phyloP scores from a whole-genome alignment of 2,888 invertebrate genomes.

The Polyploca ridens region DNA sequence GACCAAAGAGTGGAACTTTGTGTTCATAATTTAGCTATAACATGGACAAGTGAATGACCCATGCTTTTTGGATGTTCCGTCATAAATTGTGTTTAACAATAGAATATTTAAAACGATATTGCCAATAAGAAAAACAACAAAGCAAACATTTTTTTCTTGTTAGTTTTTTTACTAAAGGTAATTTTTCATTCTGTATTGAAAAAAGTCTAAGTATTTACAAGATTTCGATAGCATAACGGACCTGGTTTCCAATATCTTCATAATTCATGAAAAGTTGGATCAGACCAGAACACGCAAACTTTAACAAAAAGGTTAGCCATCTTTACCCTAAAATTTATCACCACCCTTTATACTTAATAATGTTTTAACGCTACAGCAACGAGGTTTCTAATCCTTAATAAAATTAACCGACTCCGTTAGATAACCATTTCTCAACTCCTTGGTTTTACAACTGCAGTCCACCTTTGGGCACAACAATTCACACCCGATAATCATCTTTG shows the following conservation, averaged over 20 bases:
- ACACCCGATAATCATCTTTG: slow-evolving; percentile 78
- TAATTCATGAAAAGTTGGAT: too few species aligned
- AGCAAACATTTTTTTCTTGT: not conserved
- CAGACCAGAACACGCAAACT: too few species aligned
- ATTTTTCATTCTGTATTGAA: too few species aligned
- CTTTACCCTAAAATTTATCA: too few species aligned
- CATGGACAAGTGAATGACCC: slow-evolving; percentile 59
- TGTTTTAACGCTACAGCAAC: too few species aligned
- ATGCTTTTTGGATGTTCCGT: slow-evolving; percentile 52
- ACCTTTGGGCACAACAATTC: slow-evolving; percentile 70
- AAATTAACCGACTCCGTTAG: not conserved
- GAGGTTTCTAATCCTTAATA: too few species aligned
- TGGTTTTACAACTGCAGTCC: slow-evolving; percentile 58
- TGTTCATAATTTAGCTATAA: slow-evolving; percentile 70
- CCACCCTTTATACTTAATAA: too few species aligned
- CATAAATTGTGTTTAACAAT: slow-evolving; percentile 12
- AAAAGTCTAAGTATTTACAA: too few species aligned
- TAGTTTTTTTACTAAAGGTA: too few species aligned
- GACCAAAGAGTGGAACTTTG: slow-evolving; percentile 67
- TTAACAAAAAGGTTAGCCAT: too few species aligned
- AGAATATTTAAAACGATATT: not conserved
- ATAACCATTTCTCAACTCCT: slow-evolving; percentile 40
- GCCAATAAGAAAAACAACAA: not conserved
- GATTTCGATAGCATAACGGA: too few species aligned
- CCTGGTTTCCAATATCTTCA: too few species aligned